A percentile compares a stretch with the other conserved stretches of the same genome.
Evolutionary conservation across 2,113 vertebrate species (phyloP).

Genomic region (Rhynchomys soricoides): DNA sequence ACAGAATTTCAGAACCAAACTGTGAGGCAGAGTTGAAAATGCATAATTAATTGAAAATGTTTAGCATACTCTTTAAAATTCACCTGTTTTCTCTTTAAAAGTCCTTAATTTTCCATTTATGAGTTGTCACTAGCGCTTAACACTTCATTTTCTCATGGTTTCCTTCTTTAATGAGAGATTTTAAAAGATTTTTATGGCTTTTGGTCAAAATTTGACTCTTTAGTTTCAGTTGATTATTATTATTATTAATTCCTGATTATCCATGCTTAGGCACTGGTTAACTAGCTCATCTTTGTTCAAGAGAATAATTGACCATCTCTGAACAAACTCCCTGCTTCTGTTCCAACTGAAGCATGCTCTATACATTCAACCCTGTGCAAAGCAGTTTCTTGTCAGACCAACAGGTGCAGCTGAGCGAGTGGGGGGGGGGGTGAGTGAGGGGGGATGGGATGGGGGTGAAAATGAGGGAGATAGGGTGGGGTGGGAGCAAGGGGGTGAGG

Average conservation of each 20-base stretch:
- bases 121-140: background rate
- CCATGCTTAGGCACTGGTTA: background rate
- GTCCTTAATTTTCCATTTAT: conserved; percentile 35
- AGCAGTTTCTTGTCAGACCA: background rate
- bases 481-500: no score
- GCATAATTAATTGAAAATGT: conserved; percentile 54
- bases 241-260: background rate
- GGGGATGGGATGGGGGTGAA: no score
- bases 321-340: background rate
- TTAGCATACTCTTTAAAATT: conserved; percentile 48
- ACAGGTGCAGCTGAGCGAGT: background rate
- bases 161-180: conserved; percentile 29
- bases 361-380: background rate
- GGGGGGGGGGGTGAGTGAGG: background rate
- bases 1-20: conserved; percentile 65
- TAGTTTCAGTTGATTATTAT: background rate
- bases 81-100: conserved; percentile 45
- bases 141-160: background rate
- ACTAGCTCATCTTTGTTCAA: background rate
- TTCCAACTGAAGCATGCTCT: background rate
- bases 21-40: conserved; percentile 53
- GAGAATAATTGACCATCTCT: conserved; percentile 3
- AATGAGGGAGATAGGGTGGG: no score
- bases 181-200: background rate
- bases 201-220: background rate